These are phyloP conservation scores for Vireo altiloquus DNA, from an alignment of 2,113 vertebrate species.

Conservation along the genomic window DNA sequence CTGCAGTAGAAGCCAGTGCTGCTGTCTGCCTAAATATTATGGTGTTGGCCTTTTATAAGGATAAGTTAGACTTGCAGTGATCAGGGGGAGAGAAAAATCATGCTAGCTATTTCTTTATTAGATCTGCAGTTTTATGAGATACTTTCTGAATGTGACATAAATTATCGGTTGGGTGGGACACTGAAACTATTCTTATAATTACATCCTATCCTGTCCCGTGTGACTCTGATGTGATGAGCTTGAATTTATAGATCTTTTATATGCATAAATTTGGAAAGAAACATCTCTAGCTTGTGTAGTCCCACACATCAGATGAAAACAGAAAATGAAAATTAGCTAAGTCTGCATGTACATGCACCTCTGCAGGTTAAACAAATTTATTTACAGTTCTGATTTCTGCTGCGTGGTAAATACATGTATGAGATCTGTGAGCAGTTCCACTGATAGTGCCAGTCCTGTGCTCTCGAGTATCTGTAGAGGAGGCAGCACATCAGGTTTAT, in stretches of 20 bases:
- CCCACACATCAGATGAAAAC: background rate
- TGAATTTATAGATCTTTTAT: background rate
- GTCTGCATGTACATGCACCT: background rate
- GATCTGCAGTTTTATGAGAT: background rate
- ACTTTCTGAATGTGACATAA: background rate
- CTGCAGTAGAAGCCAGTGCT: background rate
- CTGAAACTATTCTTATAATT: background rate
- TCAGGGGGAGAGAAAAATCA: background rate
- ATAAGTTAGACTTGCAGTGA: background rate
- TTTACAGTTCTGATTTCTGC: background rate
- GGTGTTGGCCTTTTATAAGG: background rate
- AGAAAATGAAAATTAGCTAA: background rate
- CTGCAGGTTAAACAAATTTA: background rate
- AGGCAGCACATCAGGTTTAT: background rate
- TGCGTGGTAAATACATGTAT: accelerated
- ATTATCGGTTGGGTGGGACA: background rate
- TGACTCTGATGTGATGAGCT: background rate
- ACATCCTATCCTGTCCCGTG: background rate
- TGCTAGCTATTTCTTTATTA: background rate
- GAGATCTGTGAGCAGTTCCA: background rate
- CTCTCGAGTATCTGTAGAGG: background rate
- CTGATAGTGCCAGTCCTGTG: accelerated
- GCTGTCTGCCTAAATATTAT: background rate
- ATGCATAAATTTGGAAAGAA: background rate
- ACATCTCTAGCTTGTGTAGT: background rate